A percentile compares a stretch with the other conserved stretches of the same genome.
phyloP scores from a whole-genome alignment of 2,113 vertebrate species.

The Clarias magur region DNA sequence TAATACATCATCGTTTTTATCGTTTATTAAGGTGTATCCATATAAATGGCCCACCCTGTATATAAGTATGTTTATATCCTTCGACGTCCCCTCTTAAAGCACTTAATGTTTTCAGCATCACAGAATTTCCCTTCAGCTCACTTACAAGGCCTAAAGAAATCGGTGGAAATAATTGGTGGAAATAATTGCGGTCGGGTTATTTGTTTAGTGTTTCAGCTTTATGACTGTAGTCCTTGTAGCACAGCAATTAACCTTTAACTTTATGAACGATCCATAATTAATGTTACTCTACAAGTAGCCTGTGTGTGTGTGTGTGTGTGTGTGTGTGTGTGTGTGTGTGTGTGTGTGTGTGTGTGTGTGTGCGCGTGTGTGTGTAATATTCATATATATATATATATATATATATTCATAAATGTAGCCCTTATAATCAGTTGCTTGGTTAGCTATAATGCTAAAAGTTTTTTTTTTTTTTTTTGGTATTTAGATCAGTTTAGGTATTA shows the following conservation, averaged over 20 bases:
- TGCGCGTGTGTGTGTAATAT: background rate
- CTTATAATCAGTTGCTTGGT: background rate
- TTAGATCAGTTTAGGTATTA: background rate
- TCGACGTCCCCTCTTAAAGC: background rate
- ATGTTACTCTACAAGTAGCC: background rate
- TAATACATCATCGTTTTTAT: no score
- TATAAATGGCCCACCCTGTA: no score
- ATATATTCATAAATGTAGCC: no score
- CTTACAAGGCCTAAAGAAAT: background rate
- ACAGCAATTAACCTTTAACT: conserved; percentile 35
- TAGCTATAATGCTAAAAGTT: background rate
- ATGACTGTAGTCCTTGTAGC: background rate
- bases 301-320: background rate
- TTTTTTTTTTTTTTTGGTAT: background rate
- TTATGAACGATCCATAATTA: background rate
- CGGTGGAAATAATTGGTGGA: background rate
- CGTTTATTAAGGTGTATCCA: no score
- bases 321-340: background rate
- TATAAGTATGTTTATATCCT: background rate
- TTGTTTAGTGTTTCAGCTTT: background rate
- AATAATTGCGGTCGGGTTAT: background rate
- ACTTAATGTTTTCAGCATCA: background rate
- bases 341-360: background rate
- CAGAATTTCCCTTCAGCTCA: background rate
- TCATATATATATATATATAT: no score